These are phyloP conservation scores for Pygoscelis antarcticus DNA, from an alignment of 2,113 vertebrate species.

Conservation along the genomic window DNA sequence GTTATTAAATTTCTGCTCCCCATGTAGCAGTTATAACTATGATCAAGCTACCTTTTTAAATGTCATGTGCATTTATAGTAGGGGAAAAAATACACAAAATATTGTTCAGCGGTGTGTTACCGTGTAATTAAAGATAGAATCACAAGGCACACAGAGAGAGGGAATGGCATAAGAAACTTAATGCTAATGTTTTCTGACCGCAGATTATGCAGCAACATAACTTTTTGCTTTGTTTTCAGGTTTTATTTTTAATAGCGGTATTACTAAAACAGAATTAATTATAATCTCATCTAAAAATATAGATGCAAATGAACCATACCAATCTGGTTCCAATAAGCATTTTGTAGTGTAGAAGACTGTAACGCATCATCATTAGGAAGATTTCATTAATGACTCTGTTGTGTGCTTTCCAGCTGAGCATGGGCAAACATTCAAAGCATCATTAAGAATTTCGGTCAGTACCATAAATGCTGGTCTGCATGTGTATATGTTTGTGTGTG, in stretches of 20 bases:
- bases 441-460: background rate
- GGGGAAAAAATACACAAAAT: background rate
- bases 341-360: background rate
- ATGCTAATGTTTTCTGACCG: background rate
- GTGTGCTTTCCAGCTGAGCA: slow-evolving; percentile 17
- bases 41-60: background rate
- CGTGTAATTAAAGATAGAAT: background rate
- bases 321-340: background rate
- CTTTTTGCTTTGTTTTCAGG: background rate
- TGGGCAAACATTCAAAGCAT: background rate
- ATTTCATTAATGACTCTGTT: background rate
- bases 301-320: background rate
- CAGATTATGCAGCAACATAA: background rate
- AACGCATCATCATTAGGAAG: background rate
- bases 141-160: background rate
- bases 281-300: background rate
- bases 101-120: background rate
- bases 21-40: background rate
- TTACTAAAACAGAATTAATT: background rate
- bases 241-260: background rate
- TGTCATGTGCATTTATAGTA: background rate
- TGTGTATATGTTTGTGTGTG: background rate
- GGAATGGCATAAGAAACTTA: background rate
- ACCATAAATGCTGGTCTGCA: background rate
- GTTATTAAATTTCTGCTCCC: background rate